A percentile compares a stretch with the other conserved stretches of the same genome.
phyloP scores from a whole-genome alignment of 2,888 invertebrate genomes.

The Drosophila siamana region DNA sequence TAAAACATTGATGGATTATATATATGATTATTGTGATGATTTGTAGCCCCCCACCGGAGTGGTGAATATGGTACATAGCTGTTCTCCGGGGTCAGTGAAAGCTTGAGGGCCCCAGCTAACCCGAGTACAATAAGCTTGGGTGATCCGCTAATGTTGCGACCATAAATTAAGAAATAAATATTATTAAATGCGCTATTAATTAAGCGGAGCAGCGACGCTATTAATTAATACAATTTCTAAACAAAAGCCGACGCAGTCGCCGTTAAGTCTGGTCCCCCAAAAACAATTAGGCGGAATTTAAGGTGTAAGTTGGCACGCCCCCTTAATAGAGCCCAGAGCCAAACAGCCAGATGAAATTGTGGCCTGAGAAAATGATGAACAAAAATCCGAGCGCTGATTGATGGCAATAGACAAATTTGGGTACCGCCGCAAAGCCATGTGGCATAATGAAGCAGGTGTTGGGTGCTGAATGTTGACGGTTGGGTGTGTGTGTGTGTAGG shows the following conservation, averaged over 20 bases:
- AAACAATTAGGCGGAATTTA: constrained; percentile 74
- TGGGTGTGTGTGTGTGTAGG: neutral
- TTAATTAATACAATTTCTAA: constrained; percentile 68
- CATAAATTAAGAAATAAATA: constrained; percentile 70
- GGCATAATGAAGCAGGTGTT: constrained; percentile 43
- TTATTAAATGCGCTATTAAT: constrained; percentile 72
- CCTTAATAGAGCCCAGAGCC: constrained; percentile 44
- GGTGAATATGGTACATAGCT: constrained; percentile 3
- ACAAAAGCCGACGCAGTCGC: constrained; percentile 56
- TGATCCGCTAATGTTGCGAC: constrained; percentile 49
- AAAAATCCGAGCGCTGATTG: constrained; percentile 61
- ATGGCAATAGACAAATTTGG: constrained; percentile 60
- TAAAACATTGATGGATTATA: constrained; percentile 8
- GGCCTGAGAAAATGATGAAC: constrained; percentile 44
- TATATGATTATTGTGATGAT: neutral
- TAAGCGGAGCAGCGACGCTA: constrained; percentile 54
- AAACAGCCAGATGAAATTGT: constrained; percentile 27
- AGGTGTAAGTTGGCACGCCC: constrained; percentile 70
- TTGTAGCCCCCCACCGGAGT: constrained; percentile 22
- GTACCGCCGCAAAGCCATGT: constrained; percentile 25
- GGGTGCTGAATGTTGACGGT: neutral
- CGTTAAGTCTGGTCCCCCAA: constrained; percentile 49
- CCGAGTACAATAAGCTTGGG: constrained; percentile 3
- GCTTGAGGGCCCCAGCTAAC: constrained; percentile 23
- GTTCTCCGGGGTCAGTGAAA: constrained; percentile 61